Evolutionary conservation across 2,797 vertebrate genomes (phyloP).

Genomic region (Lophius americanus): DNA sequence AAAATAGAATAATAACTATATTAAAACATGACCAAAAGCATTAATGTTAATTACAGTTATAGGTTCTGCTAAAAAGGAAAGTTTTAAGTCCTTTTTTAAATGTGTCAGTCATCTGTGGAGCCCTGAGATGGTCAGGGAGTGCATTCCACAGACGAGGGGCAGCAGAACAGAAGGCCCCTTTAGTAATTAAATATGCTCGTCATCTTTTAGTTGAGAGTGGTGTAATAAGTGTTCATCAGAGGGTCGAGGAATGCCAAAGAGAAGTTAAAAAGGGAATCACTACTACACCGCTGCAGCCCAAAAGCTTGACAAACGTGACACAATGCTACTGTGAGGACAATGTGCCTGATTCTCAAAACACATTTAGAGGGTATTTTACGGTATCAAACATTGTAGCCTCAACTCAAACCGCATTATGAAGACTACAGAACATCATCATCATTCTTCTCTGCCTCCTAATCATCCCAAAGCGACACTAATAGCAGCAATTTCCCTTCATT

Average conservation of each 20-base stretch:
- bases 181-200: too few species aligned
- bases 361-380: background rate
- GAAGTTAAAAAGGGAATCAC: conserved; percentile 1
- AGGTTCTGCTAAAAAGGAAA: too few species aligned
- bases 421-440: conserved; percentile 20
- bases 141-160: too few species aligned
- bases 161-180: too few species aligned
- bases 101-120: too few species aligned
- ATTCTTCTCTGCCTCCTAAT: conserved; percentile 37
- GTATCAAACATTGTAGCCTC: conserved; percentile 4
- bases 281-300: background rate
- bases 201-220: background rate
- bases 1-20: too few species aligned
- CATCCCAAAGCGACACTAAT: conserved; percentile 50
- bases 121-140: too few species aligned
- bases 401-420: conserved; percentile 35
- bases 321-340: background rate
- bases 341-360: background rate
- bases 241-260: background rate
- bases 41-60: too few species aligned
- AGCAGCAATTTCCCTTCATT: conserved; percentile 70
- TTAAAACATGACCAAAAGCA: too few species aligned
- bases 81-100: too few species aligned
- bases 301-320: background rate
- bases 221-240: background rate